Percentiles rank a stretch among this genome's conserved stretches.
These are phyloP conservation scores for Hormaphis cornu DNA, from an alignment of 1,140 invertebrate genomes.

Conservation along the genomic window DNA sequence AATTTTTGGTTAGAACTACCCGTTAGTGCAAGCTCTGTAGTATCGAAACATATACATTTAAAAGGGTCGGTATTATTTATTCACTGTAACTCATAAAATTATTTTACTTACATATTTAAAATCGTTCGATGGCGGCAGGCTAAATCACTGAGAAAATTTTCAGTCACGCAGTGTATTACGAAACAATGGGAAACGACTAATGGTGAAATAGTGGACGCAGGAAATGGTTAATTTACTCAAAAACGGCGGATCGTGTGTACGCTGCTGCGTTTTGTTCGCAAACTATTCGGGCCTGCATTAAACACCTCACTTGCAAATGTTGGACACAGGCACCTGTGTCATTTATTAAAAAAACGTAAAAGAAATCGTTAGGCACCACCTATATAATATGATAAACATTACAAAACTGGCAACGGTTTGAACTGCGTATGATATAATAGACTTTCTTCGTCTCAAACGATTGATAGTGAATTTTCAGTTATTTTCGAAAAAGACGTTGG, in stretches of 20 bases:
- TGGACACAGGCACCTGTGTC: neutral
- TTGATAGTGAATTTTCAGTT: neutral
- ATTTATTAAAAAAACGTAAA: neutral
- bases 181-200: neutral
- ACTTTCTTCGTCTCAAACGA: neutral
- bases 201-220: neutral
- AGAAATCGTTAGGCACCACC: no score
- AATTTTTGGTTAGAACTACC: no score
- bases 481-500: neutral
- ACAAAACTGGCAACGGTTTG: neutral
- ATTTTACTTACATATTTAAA: no score
- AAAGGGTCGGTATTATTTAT: no score
- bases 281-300: neutral
- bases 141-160: neutral
- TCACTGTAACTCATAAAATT: no score
- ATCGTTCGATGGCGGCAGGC: no score
- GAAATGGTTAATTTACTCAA: neutral
- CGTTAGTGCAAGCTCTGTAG: no score
- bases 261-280: neutral
- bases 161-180: neutral
- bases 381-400: neutral
- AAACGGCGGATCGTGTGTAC: neutral
- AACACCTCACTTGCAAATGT: neutral
- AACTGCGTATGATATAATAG: neutral
- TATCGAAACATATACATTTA: no score